Conservation (phyloP, 2,113 vertebrate species). For the Synodontis membranacea region DNA sequence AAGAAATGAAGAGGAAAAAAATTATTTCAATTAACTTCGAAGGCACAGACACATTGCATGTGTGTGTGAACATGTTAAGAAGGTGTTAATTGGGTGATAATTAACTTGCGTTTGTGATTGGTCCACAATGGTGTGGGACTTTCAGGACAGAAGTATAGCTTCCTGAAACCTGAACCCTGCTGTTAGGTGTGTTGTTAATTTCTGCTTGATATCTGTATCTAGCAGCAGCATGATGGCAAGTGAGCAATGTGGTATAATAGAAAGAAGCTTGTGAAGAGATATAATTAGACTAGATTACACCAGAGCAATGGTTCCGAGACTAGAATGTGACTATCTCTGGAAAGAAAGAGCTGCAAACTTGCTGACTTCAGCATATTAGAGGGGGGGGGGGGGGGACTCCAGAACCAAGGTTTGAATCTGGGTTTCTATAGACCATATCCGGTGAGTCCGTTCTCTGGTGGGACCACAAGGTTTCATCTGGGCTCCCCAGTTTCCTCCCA, state of each 20-base stretch:
- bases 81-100: slow-evolving; percentile 49
- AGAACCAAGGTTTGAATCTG: background rate
- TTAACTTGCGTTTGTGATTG: slow-evolving; percentile 25
- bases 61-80: slow-evolving; percentile 30
- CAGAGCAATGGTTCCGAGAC: background rate
- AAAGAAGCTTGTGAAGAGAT: background rate
- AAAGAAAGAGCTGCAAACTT: background rate
- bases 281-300: background rate
- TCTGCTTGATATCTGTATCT: slow-evolving; percentile 3
- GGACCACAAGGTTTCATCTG: background rate
- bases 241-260: background rate
- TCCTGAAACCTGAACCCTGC: background rate
- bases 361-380: background rate
- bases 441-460: background rate
- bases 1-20: background rate
- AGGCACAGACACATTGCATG: background rate
- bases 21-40: slow-evolving; percentile 21
- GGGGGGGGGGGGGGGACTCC: background rate
- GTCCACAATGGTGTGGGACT: slow-evolving; percentile 29
- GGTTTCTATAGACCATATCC: background rate
- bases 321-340: background rate
- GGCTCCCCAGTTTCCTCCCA: background rate
- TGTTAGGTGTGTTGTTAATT: background rate
- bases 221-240: background rate
- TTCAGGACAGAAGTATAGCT: slow-evolving; percentile 9